phyloP scores from a whole-genome alignment of 2,797 vertebrate species.

The Sardinella longiceps region DNA sequence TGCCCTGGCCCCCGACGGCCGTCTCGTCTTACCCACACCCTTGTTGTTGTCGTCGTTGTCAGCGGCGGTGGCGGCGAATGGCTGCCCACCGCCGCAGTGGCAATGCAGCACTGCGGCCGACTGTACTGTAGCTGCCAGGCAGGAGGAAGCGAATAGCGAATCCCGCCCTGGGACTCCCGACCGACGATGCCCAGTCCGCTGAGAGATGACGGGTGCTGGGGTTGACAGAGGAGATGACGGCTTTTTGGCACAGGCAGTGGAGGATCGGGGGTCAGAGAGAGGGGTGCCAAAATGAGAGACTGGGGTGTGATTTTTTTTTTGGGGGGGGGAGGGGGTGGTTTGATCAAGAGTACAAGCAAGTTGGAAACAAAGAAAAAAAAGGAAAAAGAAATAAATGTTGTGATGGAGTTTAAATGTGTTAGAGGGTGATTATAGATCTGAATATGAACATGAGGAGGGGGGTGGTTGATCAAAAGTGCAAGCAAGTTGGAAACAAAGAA shows the following conservation, averaged over 20 bases:
- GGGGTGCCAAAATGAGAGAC: neutral
- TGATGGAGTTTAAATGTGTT: no score
- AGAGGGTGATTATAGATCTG: no score
- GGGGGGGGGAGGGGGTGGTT: neutral
- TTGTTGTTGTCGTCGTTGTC: slow-evolving; percentile 34
- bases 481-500: neutral
- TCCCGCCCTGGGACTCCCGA: slow-evolving; percentile 49
- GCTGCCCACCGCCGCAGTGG: no score
- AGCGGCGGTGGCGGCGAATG: neutral
- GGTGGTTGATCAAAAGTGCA: neutral
- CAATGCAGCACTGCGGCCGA: no score
- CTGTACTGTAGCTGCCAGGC: neutral
- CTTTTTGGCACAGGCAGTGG: slow-evolving; percentile 56
- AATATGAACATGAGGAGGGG: no score
- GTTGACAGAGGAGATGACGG: slow-evolving; percentile 58
- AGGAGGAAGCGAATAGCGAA: slow-evolving; percentile 40
- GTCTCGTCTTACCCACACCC: slow-evolving; percentile 71
- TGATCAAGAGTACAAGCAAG: neutral
- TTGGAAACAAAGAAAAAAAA: neutral
- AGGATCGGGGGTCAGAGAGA: neutral
- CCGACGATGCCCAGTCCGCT: slow-evolving; percentile 40
- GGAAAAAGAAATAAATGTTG: neutral
- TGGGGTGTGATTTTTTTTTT: no score
- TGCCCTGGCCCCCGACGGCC: slow-evolving; percentile 38
- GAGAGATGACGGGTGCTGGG: slow-evolving; percentile 30